A percentile compares a stretch with the other conserved stretches of the same genome.
Evolutionary conservation across 2,888 invertebrate genomes (phyloP).

Genomic region (Linhomoeus sp.): DNA sequence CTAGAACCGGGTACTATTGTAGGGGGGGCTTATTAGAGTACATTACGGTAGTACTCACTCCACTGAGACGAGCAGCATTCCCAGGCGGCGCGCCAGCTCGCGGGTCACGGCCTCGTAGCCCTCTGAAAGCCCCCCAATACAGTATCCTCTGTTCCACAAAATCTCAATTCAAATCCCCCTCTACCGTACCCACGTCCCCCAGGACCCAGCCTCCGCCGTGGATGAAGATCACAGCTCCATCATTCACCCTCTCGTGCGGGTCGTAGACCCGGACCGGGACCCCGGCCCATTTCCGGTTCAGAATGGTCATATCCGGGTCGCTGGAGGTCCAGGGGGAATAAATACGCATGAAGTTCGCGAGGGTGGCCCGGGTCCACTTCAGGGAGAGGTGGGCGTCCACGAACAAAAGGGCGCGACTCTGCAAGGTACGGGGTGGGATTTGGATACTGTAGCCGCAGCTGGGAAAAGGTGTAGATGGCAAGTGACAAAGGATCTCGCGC

Average conservation of each 20-base stretch:
- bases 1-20: no score
- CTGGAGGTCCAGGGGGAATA: not conserved
- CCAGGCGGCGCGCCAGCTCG: conserved; percentile 9
- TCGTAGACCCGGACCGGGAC: conserved; percentile 12
- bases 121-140: not conserved
- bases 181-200: conserved; percentile 7
- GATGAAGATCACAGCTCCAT: conserved; percentile 18
- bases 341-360: not conserved
- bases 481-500: no score
- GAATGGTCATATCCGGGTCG: not conserved
- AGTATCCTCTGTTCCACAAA: no score
- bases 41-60: no score
- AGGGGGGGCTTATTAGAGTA: no score
- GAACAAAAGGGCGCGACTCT: not conserved
- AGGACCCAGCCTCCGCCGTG: conserved; percentile 21
- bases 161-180: no score
- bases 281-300: not conserved
- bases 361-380: not conserved
- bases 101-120: conserved; percentile 13
- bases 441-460: no score
- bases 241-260: conserved; percentile 10
- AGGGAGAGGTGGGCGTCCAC: not conserved
- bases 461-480: no score
- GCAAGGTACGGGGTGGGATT: no score
- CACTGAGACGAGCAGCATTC: conserved; percentile 3